Evolutionary conservation across 2,888 invertebrate genomes (phyloP).

Genomic region (Theristus sp.): DNA sequence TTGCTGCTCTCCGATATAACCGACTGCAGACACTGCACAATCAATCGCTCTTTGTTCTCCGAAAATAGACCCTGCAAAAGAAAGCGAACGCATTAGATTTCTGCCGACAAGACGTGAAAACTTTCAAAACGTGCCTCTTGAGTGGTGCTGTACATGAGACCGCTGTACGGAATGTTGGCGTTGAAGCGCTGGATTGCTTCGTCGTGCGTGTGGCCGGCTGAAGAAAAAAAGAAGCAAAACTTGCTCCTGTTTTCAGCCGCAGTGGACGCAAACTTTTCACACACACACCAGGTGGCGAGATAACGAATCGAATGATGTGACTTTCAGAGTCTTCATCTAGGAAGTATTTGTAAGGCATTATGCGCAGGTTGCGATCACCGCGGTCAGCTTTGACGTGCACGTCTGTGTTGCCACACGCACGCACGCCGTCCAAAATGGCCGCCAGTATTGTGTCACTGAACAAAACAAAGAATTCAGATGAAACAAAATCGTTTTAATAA

Average conservation of each 20-base stretch:
- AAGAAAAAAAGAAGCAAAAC: neutral
- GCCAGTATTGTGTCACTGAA: constrained; percentile 75
- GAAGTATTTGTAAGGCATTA: constrained; percentile 59
- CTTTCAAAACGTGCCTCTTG: constrained; percentile 55
- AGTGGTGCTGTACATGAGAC: constrained; percentile 79
- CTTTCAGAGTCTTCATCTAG: constrained; percentile 91
- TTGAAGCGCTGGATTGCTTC: constrained; percentile 85
- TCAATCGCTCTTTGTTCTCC: constrained; percentile 88
- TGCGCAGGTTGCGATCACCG: constrained; percentile 64
- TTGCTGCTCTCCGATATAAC: constrained; percentile 46
- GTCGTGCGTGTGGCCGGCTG: constrained; percentile 44
- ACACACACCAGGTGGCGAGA: constrained; percentile 18
- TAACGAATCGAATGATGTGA: constrained; percentile 55
- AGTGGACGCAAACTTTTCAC: too few species aligned
- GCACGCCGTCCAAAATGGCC: constrained; percentile 79
- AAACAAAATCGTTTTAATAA: too few species aligned
- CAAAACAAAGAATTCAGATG: too few species aligned
- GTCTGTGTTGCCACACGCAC: constrained; percentile 88
- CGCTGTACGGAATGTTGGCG: constrained; percentile 90
- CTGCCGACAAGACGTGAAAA: constrained; percentile 1
- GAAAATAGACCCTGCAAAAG: constrained; percentile 54
- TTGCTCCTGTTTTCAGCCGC: constrained; percentile 8
- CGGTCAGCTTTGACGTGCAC: constrained; percentile 68
- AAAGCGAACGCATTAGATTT: neutral
- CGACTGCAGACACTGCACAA: constrained; percentile 67